phyloP scores from a whole-genome alignment of 1,140 invertebrate species.

The Tetragonula clypearis region DNA sequence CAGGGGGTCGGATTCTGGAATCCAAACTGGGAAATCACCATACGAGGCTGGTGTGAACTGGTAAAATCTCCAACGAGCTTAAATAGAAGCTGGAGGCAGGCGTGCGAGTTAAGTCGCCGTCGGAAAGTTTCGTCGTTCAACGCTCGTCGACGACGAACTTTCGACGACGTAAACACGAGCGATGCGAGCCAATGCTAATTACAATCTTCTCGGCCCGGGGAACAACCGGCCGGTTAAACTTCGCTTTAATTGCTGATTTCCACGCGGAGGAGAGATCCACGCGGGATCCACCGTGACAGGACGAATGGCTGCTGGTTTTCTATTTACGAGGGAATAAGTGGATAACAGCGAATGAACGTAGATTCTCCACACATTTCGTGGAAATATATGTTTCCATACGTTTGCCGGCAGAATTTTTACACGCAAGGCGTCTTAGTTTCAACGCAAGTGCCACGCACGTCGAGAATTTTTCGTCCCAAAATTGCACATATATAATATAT shows the following conservation, averaged over 20 bases:
- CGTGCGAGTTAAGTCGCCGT: conserved; percentile 22
- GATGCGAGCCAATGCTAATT: conserved; percentile 68
- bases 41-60: conserved; percentile 5
- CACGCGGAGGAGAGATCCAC: neutral
- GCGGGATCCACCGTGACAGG: too few relatives aligned
- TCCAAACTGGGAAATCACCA: neutral
- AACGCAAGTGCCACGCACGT: too few relatives aligned
- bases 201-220: conserved; percentile 46
- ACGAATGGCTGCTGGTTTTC: neutral
- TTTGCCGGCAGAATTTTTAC: too few relatives aligned
- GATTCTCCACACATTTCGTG: too few relatives aligned
- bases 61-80: conserved; percentile 51
- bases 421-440: too few relatives aligned
- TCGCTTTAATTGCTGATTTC: conserved; percentile 64
- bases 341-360: too few relatives aligned
- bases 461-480: too few relatives aligned
- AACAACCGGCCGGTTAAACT: conserved; percentile 65
- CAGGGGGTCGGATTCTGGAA: neutral
- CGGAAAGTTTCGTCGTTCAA: conserved; percentile 25
- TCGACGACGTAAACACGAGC: conserved; percentile 56
- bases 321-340: neutral
- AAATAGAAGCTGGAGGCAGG: conserved; percentile 25
- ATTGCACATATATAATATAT: too few relatives aligned
- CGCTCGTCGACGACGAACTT: conserved; percentile 40
- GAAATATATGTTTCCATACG: too few relatives aligned